Conservation (phyloP, 2,113 vertebrate species). For the Marmota monax region DNA sequence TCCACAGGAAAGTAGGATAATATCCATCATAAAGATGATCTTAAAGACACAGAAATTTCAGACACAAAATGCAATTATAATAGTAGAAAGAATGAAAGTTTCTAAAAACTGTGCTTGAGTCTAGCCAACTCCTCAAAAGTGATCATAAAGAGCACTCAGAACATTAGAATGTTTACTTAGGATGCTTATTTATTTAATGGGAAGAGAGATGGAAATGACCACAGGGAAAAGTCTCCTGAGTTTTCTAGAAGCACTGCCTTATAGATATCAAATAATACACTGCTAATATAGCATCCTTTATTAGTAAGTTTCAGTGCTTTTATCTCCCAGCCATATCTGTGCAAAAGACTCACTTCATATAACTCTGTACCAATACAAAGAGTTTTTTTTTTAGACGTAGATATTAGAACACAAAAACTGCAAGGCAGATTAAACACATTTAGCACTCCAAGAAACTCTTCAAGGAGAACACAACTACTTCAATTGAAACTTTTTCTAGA, state of each 20-base stretch:
- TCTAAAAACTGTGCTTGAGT: background rate
- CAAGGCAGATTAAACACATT: background rate
- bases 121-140: conserved; percentile 9
- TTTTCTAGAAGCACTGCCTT: background rate
- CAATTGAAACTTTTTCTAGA: conserved; percentile 15
- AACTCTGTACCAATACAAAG: background rate
- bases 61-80: background rate
- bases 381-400: background rate
- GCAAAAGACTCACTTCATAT: too few relatives aligned
- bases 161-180: background rate
- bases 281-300: background rate
- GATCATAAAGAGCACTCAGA: background rate
- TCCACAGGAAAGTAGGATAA: background rate
- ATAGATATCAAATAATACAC: background rate
- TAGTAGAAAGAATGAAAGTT: background rate
- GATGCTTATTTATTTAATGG: background rate
- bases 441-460: background rate
- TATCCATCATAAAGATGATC: background rate
- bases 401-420: background rate
- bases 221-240: background rate
- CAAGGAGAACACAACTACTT: background rate
- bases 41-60: background rate
- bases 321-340: too few relatives aligned
- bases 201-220: background rate
- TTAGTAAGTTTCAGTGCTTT: background rate